Base-by-base conservation (phyloP, 2,888 invertebrate species). In the Drosophila merina region DNA sequence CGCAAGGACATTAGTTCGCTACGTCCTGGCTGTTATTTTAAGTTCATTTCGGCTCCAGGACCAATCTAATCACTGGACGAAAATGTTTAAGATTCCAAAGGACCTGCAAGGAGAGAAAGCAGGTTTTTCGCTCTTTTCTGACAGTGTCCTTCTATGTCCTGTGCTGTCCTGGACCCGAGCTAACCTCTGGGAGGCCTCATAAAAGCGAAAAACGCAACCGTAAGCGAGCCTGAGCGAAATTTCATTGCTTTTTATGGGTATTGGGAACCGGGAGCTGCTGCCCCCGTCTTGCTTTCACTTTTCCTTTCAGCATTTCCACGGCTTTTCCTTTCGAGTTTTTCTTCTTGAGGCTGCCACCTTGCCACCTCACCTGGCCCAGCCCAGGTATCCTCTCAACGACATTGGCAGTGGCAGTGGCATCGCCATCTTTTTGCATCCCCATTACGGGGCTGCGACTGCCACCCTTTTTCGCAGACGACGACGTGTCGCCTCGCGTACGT, bases 161-260 rank as follows among this genome's bases (percentile, higher is more conserved):
- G 40, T 38, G 8, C 31, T 28, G 42, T 6, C 48, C 4, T 45
- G 47, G 25, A 6, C 30, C 38, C 4, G 25, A 20, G 20, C 42
- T 20, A 44, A 8, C 44, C 31, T 20, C n/a, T n/a, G 52, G 59
- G 55, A 57, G 48, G 26, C 31, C 80, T 86, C 88, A 84, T 88
- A 88, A 88, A 88, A 44, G 14, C 42, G 14, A 14, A 20, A 14
- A 42, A 80, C 74, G 80, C 74, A 67, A 14, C 56, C 49, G 28
- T 55, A 4, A 75, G 58, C 62, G 57, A 60, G 70, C 73, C 76
- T 86, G 81, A 84, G 76, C 84, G 87, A 88, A 81, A 81, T 86
- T 86, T 84, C 82, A 88, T 84, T 88, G 79, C 73, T 72, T 88
- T 87, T 88, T 82, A 82, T 70, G 82, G 64, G 20, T 12, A 28